These are phyloP conservation scores for Climacteris rufus DNA, from an alignment of 2,113 vertebrate genomes.

Conservation along the genomic window DNA sequence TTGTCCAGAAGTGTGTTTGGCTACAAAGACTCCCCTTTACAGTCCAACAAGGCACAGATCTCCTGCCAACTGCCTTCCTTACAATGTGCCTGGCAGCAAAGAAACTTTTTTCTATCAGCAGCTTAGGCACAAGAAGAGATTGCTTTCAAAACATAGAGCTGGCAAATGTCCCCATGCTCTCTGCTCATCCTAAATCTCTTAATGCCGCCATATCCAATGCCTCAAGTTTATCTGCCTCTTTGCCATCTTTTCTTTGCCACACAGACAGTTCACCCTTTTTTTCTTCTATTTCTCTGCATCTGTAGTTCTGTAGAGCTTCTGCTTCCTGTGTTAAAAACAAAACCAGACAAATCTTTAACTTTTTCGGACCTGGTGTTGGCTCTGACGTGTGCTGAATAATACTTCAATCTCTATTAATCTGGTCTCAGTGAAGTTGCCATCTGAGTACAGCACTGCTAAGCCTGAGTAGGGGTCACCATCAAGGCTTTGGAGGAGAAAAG, in stretches of 20 bases:
- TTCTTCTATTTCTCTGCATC: neutral
- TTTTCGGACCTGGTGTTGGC: neutral
- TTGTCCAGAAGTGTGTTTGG: neutral
- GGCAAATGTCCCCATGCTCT: neutral
- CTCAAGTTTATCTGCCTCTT: neutral
- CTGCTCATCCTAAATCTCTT: neutral
- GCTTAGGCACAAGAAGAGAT: neutral
- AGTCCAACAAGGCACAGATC: neutral
- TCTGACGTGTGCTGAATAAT: neutral
- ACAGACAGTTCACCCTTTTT: neutral
- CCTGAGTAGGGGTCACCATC: neutral
- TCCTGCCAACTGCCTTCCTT: neutral
- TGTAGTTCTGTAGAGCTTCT: neutral
- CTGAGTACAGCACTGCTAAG: neutral
- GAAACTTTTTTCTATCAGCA: neutral
- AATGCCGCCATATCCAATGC: neutral
- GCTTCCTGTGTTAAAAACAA: neutral
- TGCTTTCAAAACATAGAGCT: neutral
- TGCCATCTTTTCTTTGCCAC: neutral
- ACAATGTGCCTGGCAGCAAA: slow-evolving; percentile 24
- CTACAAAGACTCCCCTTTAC: slow-evolving; percentile 38
- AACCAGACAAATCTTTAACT: neutral
- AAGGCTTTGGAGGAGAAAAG: neutral
- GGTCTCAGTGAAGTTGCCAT: neutral
- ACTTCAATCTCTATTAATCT: neutral